Evolutionary conservation across 2,797 vertebrate genomes (phyloP), one percentile per base, ranked within the genome.

Genomic region (Muscicapa comitata): DNA sequence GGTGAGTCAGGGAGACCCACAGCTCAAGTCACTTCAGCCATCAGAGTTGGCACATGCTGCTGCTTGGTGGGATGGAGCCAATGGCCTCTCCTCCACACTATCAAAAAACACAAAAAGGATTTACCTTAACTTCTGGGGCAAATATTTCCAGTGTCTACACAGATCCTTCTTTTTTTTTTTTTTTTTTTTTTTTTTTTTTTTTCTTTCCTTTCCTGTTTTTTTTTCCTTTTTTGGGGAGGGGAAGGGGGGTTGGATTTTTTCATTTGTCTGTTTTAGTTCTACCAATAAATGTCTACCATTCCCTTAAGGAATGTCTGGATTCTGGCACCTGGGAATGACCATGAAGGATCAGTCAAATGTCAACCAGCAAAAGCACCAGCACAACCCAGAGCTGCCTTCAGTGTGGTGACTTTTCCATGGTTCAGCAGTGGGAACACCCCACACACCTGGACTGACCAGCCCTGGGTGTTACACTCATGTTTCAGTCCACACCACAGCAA

Each of bases 251-350:
- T n/a, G n/a, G n/a, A n/a, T n/a, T n/a, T n/a, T n/a, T n/a, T n/a
- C n/a, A n/a, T n/a, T n/a, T n/a, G n/a, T n/a, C n/a, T 16, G 3
- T 3, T 57, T 70, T 23, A 73, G 42, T 62, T 68, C 26, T 70
- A 29, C 50, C 18, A 47, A 55, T 53, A 73, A 90, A 90, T 45
- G 53, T 43, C 77, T 35, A 23, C 18, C 19, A 38, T 54, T 76
- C 71, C 51, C 74, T 82, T 76, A 67, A 89, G 55, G 53, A 76
- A 59, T 31, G 19, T 35, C 21, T 48, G 43, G 25, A 78, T 38
- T 40, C 26, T 84, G 63, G 35, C 0, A 0, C 37, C 54, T 1
- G 0, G 24, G 40, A 84, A 50, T 13, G 33, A 21, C 40, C 23
- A 9, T 3, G 17, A 1, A 55, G 5, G 17, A 72, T 35, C n/a